Evolutionary conservation across 1,140 invertebrate species (phyloP), one percentile per base, ranked within the genome.

Genomic region (Thaumatotibia leucotreta): DNA sequence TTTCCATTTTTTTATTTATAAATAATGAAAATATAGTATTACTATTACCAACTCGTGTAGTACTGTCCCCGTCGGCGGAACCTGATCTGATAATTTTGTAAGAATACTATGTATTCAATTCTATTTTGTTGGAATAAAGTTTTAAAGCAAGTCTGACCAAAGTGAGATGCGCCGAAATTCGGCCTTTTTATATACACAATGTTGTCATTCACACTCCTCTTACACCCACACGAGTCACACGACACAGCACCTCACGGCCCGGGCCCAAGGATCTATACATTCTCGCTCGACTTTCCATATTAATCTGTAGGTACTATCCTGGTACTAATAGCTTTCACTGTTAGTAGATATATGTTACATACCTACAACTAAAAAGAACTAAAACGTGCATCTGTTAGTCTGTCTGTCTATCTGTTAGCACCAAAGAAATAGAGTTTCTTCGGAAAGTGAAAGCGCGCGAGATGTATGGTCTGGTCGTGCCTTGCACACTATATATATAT

Each of bases 1-100:
- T 90, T 91, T 91, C 88, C 88, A 89, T 89, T 91, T 89, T 90
- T 81, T 90, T 73, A 90, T 86, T 89, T 89, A 91, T 91, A 88
- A 86, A 83, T 86, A 88, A 90, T 88, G 84, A 91, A 89, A 89
- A 89, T 91, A 91, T 91, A 91, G 86, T 86, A 83, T 79, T 89
- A 88, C 84, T 89, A 89, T 90, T 79, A 76, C 76, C 78, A 82
- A 77, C 72, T 63, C 63, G 76, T 83, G 82, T 89, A 76, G 77
- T 83, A 80, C 83, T 89, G 63, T 83, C 77, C 80, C 80, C 74
- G 67, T 65, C 63, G 66, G 66, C 49, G 49, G 62, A 20, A 63
- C 49, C 62, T 67, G 64, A 66, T 22, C 68, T 67, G 64, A 66
- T 22, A 65, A 35, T 70, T 63, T 77, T 73, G 76, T 77, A 69